Base-by-base conservation (phyloP, 2,888 invertebrate genomes). In the Trissolcus brochymenae region DNA sequence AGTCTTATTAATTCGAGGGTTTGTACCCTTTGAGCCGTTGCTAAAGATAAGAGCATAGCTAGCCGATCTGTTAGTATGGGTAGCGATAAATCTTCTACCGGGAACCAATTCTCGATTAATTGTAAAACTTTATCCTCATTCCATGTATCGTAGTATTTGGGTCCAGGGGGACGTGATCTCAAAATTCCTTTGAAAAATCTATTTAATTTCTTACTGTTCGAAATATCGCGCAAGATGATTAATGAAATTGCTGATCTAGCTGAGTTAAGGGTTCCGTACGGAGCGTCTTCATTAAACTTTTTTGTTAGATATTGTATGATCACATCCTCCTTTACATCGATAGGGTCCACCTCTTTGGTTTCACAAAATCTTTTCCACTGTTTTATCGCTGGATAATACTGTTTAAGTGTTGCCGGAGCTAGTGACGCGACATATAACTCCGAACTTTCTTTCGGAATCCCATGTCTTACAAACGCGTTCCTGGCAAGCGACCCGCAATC, bases 291-390 rank as follows among this genome's bases (percentile, higher is more conserved):
- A 14, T 77, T 7, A 14, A 55, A 80, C 41, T 61, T 43, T 3
- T 19, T 17, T 2, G 79, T 59, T 21, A 82, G 40, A 29, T 75
- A 79, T 7, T 71, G 51, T 6, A 80, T 21, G n/a, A 79, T 9
- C 4, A 14, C 9, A 0, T 50, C 16, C n/a, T 21, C 64, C 6
- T 66, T 17, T 11, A 55, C 29, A 4, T 41, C 21, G 17, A 64
- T 62, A 4, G 40, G 25, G 19, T 75, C 46, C 6, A 55, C 1
- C 7, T 67, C 51, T 43, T 46, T 53, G 13, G 53, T 25, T 41
- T 50, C 6, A 54, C 81, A 81, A 25, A 76, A 81, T 4, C 13
- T 9, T 51, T 72, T 75, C 83, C 84, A 84, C 6, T 79, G 19
- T 54, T 80, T 80, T 25, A 80, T 62, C 0, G 73, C 49, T 6